Evolutionary conservation across 2,113 vertebrate genomes (phyloP), one percentile per base, ranked within the genome.

Genomic region (Eurystomus gularis): DNA sequence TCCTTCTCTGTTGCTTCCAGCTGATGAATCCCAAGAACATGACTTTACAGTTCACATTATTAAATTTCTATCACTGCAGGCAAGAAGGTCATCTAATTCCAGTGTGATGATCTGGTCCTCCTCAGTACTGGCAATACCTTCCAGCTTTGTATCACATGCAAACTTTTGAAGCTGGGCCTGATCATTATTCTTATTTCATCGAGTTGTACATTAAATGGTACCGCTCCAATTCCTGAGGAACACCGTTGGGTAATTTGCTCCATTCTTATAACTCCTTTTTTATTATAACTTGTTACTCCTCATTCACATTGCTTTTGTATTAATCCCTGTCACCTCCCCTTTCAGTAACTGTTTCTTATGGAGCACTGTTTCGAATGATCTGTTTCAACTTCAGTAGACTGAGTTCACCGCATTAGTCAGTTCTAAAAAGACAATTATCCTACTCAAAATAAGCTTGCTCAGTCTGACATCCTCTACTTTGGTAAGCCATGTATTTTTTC

Each of bases 41-140:
- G 94, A 96, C 93, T 96, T 93, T 91, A 93, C 96, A 95, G 93
- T 91, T 96, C 89, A 82, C 73, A 52, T 95, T 95, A 97, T 97
- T 97, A 90, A 92, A 86, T 95, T 97, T 96, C 95, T 94, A 20
- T 88, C 96, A 91, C 93, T 91, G 70, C 77, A 91, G 91, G 31
- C 77, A 96, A 96, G 86, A 96, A 97, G 94, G 94, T 97, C 89
- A 94, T 81, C 72, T 97, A 82, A 94, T 94, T 96, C 93, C 94
- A 94, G 48, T 17, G 65, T 71, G 91, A 33, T 81, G 88, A 79
- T 35, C 64, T 68, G 86, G 29, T 64, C 23, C 72, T 91, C 23
- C 77, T 86, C n/a, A 51, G n/a, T 46, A 26, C 1, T 31, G 79
- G 58, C 60, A 70, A 40, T 26, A 25, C 25, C 31, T 77, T 70